Evolutionary conservation across 1,140 invertebrate species (phyloP).

Genomic region (Drosophila repletoides): DNA sequence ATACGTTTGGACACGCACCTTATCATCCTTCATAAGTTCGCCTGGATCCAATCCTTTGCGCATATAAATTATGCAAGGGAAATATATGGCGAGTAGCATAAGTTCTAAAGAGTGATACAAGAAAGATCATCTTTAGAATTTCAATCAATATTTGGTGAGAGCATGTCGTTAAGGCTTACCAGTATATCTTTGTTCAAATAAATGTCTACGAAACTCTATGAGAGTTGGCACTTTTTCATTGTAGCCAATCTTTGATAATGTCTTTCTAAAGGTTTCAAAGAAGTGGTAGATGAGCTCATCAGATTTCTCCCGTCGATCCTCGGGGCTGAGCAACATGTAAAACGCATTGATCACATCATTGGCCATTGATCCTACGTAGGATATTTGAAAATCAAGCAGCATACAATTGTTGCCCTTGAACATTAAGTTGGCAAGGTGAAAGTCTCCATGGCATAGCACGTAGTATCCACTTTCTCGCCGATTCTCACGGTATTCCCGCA

Average conservation of each 20-base stretch:
- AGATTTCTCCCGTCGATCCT: conserved; percentile 9
- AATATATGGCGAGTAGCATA: neutral
- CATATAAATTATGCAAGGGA: neutral
- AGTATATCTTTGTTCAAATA: neutral
- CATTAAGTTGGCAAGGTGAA: conserved; percentile 33
- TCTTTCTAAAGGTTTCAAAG: conserved; percentile 7
- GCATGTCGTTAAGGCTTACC: neutral
- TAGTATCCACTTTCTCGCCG: conserved; percentile 3
- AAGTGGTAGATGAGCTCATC: conserved; percentile 34
- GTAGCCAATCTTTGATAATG: conserved; percentile 15
- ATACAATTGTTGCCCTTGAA: conserved; percentile 31
- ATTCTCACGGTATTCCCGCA: conserved; percentile 19
- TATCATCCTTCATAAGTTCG: conserved; percentile 7
- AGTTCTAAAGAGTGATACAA: neutral
- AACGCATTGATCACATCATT: conserved; percentile 31
- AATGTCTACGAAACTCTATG: conserved; percentile 7
- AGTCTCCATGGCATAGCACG: conserved; percentile 39
- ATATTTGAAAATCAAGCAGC: conserved; percentile 34
- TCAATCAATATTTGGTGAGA: too few relatives aligned
- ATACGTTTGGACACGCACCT: neutral
- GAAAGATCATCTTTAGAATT: neutral
- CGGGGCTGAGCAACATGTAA: conserved; percentile 15
- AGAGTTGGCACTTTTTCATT: conserved; percentile 14
- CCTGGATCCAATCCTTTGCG: conserved; percentile 21
- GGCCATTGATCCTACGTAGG: conserved; percentile 14